phyloP scores from a whole-genome alignment of 2,888 invertebrate genomes.

The Cheilosia soror region DNA sequence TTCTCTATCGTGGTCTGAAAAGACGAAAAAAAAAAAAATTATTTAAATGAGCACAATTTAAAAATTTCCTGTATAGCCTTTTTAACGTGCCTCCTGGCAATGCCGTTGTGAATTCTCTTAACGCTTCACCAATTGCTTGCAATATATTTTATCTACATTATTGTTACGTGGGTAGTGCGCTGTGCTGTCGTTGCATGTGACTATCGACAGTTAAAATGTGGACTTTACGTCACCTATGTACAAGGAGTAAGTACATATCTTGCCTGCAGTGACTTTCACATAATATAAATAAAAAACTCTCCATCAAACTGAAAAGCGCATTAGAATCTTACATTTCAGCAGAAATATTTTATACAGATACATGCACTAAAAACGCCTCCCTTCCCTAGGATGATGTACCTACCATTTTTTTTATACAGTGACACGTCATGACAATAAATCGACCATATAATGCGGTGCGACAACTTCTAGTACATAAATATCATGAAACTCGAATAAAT shows the following conservation, averaged over 20 bases:
- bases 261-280: constrained; percentile 66
- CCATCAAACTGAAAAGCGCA: constrained; percentile 44
- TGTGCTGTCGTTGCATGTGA: constrained; percentile 33
- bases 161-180: constrained; percentile 63
- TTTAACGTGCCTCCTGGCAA: constrained; percentile 38
- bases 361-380: background rate
- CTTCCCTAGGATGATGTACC: background rate
- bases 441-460: constrained; percentile 10
- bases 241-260: constrained; percentile 31
- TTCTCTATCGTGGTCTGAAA: too few species aligned
- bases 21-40: background rate
- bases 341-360: constrained; percentile 13
- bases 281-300: constrained; percentile 46
- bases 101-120: constrained; percentile 41
- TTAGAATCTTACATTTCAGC: constrained; percentile 62
- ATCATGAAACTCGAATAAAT: constrained; percentile 27
- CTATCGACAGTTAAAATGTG: constrained; percentile 44
- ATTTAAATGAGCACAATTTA: background rate
- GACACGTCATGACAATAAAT: constrained; percentile 35
- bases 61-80: background rate
- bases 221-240: constrained; percentile 1
- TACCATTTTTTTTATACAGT: background rate
- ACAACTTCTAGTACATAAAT: constrained; percentile 49
- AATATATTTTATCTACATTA: constrained; percentile 39
- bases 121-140: constrained; percentile 67